phyloP scores from a whole-genome alignment of 2,888 invertebrate genomes.

The Piscicola geometra region DNA sequence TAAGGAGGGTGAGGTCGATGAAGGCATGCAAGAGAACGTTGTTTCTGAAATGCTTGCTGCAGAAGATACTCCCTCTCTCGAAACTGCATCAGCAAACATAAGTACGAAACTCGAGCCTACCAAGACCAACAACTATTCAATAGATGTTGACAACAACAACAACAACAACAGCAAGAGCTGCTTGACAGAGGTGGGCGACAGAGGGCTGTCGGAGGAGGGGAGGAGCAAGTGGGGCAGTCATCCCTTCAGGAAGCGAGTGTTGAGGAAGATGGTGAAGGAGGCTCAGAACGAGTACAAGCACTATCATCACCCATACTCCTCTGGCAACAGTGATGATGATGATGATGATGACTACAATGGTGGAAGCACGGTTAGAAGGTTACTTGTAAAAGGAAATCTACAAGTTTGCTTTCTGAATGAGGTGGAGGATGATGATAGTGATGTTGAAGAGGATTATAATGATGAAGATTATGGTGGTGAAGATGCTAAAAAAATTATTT shows the following conservation, averaged over 20 bases:
- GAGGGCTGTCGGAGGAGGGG: too few species aligned
- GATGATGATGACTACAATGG: not conserved
- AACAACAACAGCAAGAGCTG: slow-evolving; percentile 4
- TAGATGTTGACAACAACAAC: not conserved
- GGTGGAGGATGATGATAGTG: not conserved
- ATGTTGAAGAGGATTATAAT: not conserved
- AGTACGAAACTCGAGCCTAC: not conserved
- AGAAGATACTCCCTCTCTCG: too few species aligned
- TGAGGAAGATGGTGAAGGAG: not conserved
- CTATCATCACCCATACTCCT: not conserved
- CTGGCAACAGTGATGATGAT: slow-evolving; percentile 6
- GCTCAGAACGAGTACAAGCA: not conserved
- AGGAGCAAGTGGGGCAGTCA: too few species aligned
- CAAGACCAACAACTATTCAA: not conserved
- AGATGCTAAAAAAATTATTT: not conserved
- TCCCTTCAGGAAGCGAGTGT: not conserved
- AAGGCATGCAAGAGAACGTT: too few species aligned
- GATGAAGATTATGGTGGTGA: not conserved
- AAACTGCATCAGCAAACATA: not conserved
- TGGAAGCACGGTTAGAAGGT: not conserved
- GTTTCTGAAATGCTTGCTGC: too few species aligned
- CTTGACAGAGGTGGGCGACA: not conserved
- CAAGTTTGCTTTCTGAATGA: not conserved
- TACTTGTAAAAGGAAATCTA: not conserved
- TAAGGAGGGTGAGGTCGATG: too few species aligned